These are phyloP conservation scores for Cheilosia scutellata DNA, from an alignment of 2,888 invertebrate species.

Conservation along the genomic window DNA sequence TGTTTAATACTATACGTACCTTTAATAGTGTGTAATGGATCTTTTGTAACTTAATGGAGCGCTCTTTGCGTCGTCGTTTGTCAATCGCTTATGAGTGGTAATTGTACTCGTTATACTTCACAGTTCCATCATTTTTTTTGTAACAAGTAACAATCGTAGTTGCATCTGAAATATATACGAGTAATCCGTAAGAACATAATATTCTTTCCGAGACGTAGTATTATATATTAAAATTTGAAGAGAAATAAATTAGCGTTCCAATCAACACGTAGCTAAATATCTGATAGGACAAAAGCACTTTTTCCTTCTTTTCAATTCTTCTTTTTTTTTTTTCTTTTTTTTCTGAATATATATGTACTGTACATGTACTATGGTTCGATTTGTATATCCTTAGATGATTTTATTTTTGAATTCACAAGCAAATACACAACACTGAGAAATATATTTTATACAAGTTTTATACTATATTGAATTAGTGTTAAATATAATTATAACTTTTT, in stretches of 20 bases:
- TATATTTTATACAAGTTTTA: not conserved
- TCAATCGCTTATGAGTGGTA: constrained; percentile 68
- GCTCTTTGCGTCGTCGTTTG: constrained; percentile 64
- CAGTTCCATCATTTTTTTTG: constrained; percentile 65
- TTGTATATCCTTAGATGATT: constrained; percentile 4
- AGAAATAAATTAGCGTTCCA: constrained; percentile 46
- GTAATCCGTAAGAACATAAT: constrained; percentile 37
- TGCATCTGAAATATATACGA: constrained; percentile 70
- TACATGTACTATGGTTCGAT: constrained; percentile 13
- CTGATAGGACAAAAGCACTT: constrained; percentile 66
- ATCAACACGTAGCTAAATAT: constrained; percentile 71
- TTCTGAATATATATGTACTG: constrained; percentile 18
- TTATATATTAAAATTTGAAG: constrained; percentile 6
- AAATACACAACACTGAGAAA: constrained; percentile 18
- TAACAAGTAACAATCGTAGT: constrained; percentile 58
- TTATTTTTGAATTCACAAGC: not conserved
- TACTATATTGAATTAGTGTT: constrained; percentile 1
- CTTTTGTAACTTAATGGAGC: constrained; percentile 68
- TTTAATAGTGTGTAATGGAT: constrained; percentile 66
- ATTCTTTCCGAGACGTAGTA: constrained; percentile 25
- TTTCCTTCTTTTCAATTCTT: constrained; percentile 43
- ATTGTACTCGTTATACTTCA: constrained; percentile 61
- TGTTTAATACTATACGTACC: constrained; percentile 71
- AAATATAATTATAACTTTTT: constrained; percentile 39
- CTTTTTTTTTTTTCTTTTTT: constrained; percentile 3